These are phyloP conservation scores for Brassicogethes aeneus DNA, from an alignment of 2,888 invertebrate genomes.

Conservation along the genomic window DNA sequence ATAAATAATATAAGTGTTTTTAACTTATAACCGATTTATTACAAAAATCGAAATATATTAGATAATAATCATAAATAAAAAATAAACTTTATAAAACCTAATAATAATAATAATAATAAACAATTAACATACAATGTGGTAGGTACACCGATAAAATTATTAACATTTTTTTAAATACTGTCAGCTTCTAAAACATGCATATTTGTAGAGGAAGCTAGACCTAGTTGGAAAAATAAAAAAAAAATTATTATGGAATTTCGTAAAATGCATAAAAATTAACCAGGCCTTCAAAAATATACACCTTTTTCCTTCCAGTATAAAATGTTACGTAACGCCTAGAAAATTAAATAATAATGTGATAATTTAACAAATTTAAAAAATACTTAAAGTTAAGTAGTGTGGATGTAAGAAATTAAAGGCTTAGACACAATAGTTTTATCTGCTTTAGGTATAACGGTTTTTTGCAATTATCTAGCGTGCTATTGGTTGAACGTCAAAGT, in stretches of 20 bases:
- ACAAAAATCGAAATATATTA: not conserved
- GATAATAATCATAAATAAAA: not conserved
- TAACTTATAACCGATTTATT: not conserved
- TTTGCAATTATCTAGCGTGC: too few species aligned
- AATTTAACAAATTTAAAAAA: too few species aligned
- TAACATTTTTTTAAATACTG: not conserved
- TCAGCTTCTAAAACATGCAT: not conserved
- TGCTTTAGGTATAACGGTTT: too few species aligned
- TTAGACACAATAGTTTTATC: too few species aligned
- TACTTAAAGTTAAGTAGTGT: too few species aligned
- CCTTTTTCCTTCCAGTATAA: too few species aligned
- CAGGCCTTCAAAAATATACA: too few species aligned
- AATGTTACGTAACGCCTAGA: too few species aligned
- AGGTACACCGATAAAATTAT: not conserved
- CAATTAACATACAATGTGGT: not conserved
- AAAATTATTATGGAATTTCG: not conserved
- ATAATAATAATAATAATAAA: not conserved
- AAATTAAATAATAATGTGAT: too few species aligned
- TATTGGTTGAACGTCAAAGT: too few species aligned
- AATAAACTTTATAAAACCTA: constrained; percentile 1
- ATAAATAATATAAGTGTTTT: not conserved
- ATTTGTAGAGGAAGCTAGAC: not conserved
- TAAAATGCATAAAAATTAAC: not conserved
- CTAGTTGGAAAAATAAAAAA: not conserved
- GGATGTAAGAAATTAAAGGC: too few species aligned